Base-by-base conservation (phyloP, 2,113 vertebrate genomes). In the Toxostoma redivivum region DNA sequence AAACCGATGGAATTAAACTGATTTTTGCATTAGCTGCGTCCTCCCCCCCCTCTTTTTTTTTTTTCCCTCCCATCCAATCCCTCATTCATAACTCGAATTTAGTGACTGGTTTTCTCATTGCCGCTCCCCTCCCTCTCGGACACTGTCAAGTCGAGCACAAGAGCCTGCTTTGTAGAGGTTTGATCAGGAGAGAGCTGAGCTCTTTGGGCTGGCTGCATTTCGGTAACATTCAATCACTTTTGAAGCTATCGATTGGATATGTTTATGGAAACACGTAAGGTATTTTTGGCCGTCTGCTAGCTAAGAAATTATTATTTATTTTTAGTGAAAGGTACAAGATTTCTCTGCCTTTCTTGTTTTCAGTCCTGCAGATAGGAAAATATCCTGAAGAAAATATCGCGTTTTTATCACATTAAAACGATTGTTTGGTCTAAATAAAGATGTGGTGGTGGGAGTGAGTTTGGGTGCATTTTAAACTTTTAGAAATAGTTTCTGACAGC, bases 81-180 rank as follows among this genome's bases (percentile, higher is more conserved):
- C 71, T 89, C 92, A 87, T 92, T 96, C 88, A 94, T 89, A 97
- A 96, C 89, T 97, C 70, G 67, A 73, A 71, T 94, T 91, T 95
- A 85, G 88, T 38, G 83, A 79, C 76, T 92, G 86, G 69, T 94
- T 97, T 94, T 95, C 95, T 95, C 94, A 96, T 95, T 95, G 94
- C 90, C 54, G 86, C 38, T 95, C 79, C 88, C 48, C 66, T 90
- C 77, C 82, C 53, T 78, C 57, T 78, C 80, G 95, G 90, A 84
- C 95, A 88, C 70, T 96, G 90, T 91, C 92, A 92, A 82, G 86
- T 30, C 76, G 70, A 96, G 92, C 88, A 97, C 92, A 95, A 95
- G 88, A 95, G 91, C 51, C 86, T 86, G 94, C 92, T 94, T 92
- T 94, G 94, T 95, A 78, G 90, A 62, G 93, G 64, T 74, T 31